A percentile compares a stretch with the other conserved stretches of the same genome.
phyloP scores from a whole-genome alignment of 2,113 vertebrate genomes.

The Microcebus jonahi region DNA sequence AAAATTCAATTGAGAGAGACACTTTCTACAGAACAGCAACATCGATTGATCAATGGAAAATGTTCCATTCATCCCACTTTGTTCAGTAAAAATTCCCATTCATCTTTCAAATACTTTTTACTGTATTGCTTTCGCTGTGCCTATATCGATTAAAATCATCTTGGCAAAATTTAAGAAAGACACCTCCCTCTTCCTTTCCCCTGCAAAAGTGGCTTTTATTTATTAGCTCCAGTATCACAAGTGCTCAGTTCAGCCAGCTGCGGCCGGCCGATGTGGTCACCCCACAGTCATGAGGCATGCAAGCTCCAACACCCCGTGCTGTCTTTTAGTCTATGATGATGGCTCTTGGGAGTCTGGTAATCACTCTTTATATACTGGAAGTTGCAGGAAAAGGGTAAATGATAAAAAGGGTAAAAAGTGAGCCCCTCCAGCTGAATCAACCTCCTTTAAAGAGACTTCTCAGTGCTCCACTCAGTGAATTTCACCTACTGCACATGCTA shows the following conservation, averaged over 20 bases:
- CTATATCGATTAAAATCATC: neutral
- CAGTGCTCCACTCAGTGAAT: neutral
- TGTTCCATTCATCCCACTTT: constrained; percentile 59
- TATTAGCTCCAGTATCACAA: neutral
- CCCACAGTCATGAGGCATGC: neutral
- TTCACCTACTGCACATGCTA: neutral
- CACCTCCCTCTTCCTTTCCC: neutral
- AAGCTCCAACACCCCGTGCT: neutral
- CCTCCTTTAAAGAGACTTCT: neutral
- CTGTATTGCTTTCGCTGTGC: neutral
- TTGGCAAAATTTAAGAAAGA: neutral
- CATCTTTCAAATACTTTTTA: constrained; percentile 36
- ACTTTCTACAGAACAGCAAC: constrained; percentile 32
- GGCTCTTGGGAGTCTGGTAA: neutral
- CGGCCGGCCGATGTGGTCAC: neutral
- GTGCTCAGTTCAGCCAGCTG: neutral
- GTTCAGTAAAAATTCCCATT: constrained; percentile 35
- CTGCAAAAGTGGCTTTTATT: neutral
- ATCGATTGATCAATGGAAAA: constrained; percentile 44
- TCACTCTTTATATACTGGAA: neutral
- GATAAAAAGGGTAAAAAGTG: neutral
- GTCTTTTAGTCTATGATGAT: neutral
- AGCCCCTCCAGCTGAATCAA: neutral
- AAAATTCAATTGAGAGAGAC: constrained; percentile 54
- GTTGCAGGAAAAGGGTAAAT: neutral